phyloP scores from a whole-genome alignment of 2,797 vertebrate species.

The Pagetopsis macropterus region DNA sequence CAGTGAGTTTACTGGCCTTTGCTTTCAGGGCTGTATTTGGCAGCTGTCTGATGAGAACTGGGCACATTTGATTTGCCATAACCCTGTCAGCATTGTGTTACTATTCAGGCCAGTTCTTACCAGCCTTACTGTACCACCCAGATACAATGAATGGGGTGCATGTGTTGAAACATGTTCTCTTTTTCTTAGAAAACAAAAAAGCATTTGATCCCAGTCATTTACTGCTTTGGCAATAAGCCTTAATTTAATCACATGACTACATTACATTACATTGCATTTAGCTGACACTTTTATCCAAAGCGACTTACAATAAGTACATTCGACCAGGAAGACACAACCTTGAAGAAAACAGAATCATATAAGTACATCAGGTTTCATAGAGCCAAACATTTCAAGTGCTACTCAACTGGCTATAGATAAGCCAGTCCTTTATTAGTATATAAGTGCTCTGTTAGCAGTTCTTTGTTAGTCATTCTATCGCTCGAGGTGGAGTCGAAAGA shows the following conservation, averaged over 20 bases:
- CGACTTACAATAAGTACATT: no score
- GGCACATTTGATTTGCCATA: constrained; percentile 37
- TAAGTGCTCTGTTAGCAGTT: no score
- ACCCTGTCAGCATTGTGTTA: constrained; percentile 23
- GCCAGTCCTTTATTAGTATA: no score
- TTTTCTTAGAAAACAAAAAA: not conserved
- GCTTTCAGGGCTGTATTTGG: constrained; percentile 16
- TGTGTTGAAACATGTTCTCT: not conserved
- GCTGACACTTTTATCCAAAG: no score
- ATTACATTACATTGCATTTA: no score
- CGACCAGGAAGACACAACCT: no score
- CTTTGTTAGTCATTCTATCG: no score
- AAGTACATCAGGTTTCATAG: no score
- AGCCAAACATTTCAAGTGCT: no score
- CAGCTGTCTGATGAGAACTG: constrained; percentile 21
- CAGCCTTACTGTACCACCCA: constrained; percentile 6
- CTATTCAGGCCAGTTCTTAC: constrained; percentile 18
- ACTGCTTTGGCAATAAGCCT: not conserved
- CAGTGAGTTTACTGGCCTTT: constrained; percentile 4
- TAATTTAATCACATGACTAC: not conserved
- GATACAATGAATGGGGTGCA: constrained; percentile 4
- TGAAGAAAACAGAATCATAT: no score
- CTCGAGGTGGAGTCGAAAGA: no score
- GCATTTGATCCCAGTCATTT: not conserved
- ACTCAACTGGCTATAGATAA: no score